Evolutionary conservation across 1,140 invertebrate genomes (phyloP), one percentile per base, ranked within the genome.

Genomic region (Calliphora vicina): DNA sequence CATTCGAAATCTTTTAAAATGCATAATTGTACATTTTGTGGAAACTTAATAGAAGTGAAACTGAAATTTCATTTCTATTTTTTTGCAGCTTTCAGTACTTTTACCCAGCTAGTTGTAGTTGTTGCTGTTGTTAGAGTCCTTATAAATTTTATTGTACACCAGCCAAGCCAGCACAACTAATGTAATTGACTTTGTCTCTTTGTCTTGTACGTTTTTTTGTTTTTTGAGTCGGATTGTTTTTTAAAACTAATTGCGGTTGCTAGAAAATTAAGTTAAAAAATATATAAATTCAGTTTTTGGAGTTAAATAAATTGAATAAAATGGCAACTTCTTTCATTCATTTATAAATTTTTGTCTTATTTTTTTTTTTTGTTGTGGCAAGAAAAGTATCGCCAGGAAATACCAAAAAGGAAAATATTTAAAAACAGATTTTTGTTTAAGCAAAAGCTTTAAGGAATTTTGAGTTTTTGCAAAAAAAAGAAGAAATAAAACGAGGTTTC

Each of bases 181-280:
- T 67, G 61, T 67, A 67, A 67, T 67, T 67, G 61, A 20, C 61
- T 67, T 67, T 67, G 57, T 67, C n/a, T 67, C 57, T 67, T 67
- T 23, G 17, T 67, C n/a, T 17, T 67, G 6, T 23, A 10, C n/a
- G 5, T 67, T 67, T 8, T 17, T 10, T 67, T 17, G 6, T 12
- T 20, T 67, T 67, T 23, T 67, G 3, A 57, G 50, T 57, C n/a
- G 20, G 8, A 23, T 23, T 20, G 20, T 67, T 67, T 67, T 67
- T 23, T 6, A 67, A 67, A 67, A 67, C 61, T 67, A 67, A 67
- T 67, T 67, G 61, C 20, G 61, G 61, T 23, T 67, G 20, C 6
- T 10, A 23, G 61, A 67, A 23, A 67, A 67, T 67, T 23, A 12
- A 67, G 61, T 67, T 67, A 25, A 67, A 67, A 67, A 57, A 57